Conservation (phyloP, 2,888 invertebrate genomes). For the Pachymerium ferrugineum region DNA sequence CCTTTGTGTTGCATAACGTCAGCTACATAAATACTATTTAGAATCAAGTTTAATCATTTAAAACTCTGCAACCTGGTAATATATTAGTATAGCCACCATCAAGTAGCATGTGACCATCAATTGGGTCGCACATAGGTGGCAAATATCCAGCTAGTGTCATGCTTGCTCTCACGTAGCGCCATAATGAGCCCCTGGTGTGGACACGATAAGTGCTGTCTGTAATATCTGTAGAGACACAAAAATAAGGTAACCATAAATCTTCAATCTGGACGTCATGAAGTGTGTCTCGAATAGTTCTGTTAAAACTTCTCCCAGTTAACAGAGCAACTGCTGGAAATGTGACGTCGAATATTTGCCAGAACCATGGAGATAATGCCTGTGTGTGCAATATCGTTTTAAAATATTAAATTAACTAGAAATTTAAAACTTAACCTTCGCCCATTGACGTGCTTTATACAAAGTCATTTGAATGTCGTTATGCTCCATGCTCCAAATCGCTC, state of each 20-base stretch:
- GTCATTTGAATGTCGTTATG: slow-evolving; percentile 75
- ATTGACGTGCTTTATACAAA: slow-evolving; percentile 88
- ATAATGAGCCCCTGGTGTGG: slow-evolving; percentile 91
- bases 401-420: background rate
- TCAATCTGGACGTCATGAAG: slow-evolving; percentile 94
- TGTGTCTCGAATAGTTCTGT: slow-evolving; percentile 79
- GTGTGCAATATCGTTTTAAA: slow-evolving; percentile 21
- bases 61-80: slow-evolving; percentile 79
- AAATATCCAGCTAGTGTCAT: slow-evolving; percentile 99
- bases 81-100: slow-evolving; percentile 99
- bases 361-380: slow-evolving; percentile 96
- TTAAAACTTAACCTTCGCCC: slow-evolving; percentile 73
- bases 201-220: slow-evolving; percentile 89
- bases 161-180: slow-evolving; percentile 97
- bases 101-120: slow-evolving; percentile 96
- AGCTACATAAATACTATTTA: slow-evolving; percentile 56
- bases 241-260: slow-evolving; percentile 98
- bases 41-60: background rate
- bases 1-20: slow-evolving; percentile 91
- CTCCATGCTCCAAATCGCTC: slow-evolving; percentile 94
- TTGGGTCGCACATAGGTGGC: slow-evolving; percentile 98
- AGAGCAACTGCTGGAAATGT: slow-evolving; percentile 98
- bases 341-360: slow-evolving; percentile 87
- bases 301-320: slow-evolving; percentile 88
- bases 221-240: slow-evolving; percentile 97